phyloP scores from a whole-genome alignment of 1,140 invertebrate genomes.

The Drosophila serrata region DNA sequence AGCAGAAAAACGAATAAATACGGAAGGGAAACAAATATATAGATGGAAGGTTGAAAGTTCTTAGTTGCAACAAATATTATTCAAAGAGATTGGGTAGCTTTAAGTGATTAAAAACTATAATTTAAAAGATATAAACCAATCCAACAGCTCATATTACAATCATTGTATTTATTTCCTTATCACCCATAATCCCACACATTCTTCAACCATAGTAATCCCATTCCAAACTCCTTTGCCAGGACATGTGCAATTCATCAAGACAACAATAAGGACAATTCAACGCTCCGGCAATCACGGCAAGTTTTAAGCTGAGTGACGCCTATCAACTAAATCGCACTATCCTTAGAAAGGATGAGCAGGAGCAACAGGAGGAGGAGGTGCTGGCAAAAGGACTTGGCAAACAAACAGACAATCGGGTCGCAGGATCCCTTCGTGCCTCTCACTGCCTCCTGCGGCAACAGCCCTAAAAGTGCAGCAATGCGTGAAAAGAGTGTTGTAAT shows the following conservation, averaged over 20 bases:
- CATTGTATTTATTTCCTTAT: background rate
- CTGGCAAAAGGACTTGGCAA: constrained; percentile 21
- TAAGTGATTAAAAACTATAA: background rate
- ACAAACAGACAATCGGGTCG: constrained; percentile 44
- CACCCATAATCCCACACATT: background rate
- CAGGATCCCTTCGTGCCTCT: constrained; percentile 34
- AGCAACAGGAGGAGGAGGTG: constrained; percentile 2
- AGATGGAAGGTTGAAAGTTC: background rate
- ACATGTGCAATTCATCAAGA: constrained; percentile 63
- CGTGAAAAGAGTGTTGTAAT: constrained; percentile 80
- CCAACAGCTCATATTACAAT: background rate
- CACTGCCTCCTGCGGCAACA: constrained; percentile 19
- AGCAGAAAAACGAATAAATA: background rate
- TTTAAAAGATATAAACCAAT: background rate
- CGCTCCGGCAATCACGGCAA: constrained; percentile 35
- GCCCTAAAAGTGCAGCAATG: constrained; percentile 72
- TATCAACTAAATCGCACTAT: constrained; percentile 76
- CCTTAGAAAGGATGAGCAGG: constrained; percentile 18
- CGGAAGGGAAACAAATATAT: too few relatives aligned
- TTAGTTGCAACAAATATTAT: background rate
- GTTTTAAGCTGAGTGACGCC: constrained; percentile 47
- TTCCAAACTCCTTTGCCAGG: constrained; percentile 13
- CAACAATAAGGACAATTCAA: constrained; percentile 29
- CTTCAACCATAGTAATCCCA: too few relatives aligned
- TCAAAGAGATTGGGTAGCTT: background rate